phyloP scores from a whole-genome alignment of 1,140 invertebrate genomes.

The Euura lappo region DNA sequence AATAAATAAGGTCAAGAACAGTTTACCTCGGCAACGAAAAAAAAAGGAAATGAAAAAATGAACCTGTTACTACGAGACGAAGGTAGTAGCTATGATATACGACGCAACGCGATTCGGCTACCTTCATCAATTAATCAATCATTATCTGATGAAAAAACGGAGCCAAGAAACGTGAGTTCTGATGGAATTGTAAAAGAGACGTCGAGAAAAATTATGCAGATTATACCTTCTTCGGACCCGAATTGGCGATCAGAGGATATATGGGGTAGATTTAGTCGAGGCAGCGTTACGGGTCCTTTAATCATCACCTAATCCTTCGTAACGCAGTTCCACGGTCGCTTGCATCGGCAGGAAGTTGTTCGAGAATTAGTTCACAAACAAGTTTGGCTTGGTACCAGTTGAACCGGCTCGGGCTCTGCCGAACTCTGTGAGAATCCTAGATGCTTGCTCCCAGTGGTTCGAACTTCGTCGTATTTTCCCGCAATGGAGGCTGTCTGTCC shows the following conservation, averaged over 20 bases:
- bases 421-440: neutral
- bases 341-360: slow-evolving; percentile 6
- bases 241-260: neutral
- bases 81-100: too few relatives aligned
- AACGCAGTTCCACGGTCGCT: neutral
- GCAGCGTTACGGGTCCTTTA: slow-evolving; percentile 2
- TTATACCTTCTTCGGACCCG: too few relatives aligned
- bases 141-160: neutral
- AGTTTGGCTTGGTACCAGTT: slow-evolving; percentile 4
- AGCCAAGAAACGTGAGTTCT: neutral
- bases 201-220: neutral
- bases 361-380: slow-evolving; percentile 2
- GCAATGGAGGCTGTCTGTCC: neutral
- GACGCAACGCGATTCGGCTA: too few relatives aligned
- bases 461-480: slow-evolving; percentile 1
- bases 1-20: too few relatives aligned
- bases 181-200: neutral
- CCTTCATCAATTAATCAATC: too few relatives aligned
- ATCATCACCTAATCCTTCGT: slow-evolving; percentile 7
- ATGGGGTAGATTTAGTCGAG: neutral
- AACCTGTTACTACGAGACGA: too few relatives aligned
- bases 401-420: neutral
- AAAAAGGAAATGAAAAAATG: too few relatives aligned
- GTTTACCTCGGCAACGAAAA: too few relatives aligned
- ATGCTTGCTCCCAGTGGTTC: neutral